Evolutionary conservation across 2,113 vertebrate species (phyloP), one percentile per base, ranked within the genome.

Genomic region (Coptodon rendalli): DNA sequence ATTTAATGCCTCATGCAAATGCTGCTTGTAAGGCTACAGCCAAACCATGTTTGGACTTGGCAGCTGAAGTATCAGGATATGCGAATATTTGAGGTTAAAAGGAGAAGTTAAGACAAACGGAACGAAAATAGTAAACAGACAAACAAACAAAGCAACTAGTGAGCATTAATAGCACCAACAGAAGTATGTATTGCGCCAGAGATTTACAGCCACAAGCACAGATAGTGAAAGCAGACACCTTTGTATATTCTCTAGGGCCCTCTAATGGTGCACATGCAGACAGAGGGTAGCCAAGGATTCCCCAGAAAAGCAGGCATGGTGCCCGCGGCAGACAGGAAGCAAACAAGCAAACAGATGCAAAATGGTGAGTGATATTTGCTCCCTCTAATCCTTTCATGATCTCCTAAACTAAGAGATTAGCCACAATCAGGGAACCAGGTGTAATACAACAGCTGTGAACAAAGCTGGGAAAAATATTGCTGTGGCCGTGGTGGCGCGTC

Each of bases 141-240:
- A 89, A 5, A 93, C 86, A 89, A 86, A 93, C 86, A 34, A 88
- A 78, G 56, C 84, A 9, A 84, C 57, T 8, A 8, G 40, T 82
- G 76, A 48, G 71, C 34, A 2, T 73, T 71, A 89, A 93, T 73
- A 43, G 38, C 68, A 27, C 7, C 5, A 6, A 27, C 71, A 85
- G 91, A 88, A 78, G 85, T 45, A 43, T 24, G 86, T 85, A 89
- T 87, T 85, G 83, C 66, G 48, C 38, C 68, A 19, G 7, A 73
- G 90, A 73, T 93, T 93, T 78, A 90, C 92, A 91, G 79, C 85
- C 87, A 57, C 83, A 48, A 71, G 63, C 85, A 84, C 52, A 29
- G 80, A 80, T 38, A 80, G 85, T 89, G 91, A 89, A 94, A 92
- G 80, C 54, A 85, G 92, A 95, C 83, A 92, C 91, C 90, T 91